phyloP scores from a whole-genome alignment of 2,113 vertebrate species.

The Oplegnathus fasciatus region DNA sequence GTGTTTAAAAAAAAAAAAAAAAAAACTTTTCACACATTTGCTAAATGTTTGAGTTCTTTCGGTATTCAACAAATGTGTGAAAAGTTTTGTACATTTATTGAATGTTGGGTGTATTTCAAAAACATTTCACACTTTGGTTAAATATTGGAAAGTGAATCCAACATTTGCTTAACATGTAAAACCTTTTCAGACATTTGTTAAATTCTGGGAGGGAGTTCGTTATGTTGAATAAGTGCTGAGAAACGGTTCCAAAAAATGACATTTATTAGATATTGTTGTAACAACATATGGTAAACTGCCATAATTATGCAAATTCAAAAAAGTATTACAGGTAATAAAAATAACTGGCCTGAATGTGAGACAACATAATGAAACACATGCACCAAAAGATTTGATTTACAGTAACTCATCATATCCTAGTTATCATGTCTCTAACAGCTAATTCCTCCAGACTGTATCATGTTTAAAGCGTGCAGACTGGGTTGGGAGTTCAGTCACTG shows the following conservation, averaged over 20 bases:
- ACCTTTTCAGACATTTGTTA: neutral
- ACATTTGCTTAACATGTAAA: neutral
- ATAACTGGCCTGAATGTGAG: neutral
- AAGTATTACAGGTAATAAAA: neutral
- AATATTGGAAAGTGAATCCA: conserved; percentile 1
- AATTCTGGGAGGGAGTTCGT: neutral
- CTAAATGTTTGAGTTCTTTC: conserved; percentile 11
- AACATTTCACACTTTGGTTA: neutral
- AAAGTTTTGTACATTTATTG: neutral
- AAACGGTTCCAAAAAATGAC: neutral
- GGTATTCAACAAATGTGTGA: conserved; percentile 24
- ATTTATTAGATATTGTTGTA: no score
- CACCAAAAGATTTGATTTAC: no score
- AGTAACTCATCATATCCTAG: no score
- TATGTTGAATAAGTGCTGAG: neutral
- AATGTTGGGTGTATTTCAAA: neutral
- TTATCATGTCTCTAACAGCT: no score
- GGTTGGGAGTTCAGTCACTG: neutral
- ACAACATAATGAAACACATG: neutral
- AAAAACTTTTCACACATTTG: neutral
- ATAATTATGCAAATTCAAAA: neutral
- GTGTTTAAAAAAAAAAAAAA: conserved; percentile 5
- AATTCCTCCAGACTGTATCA: neutral
- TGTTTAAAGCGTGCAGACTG: neutral
- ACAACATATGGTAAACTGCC: neutral